These are phyloP conservation scores for Meliscaeva auricollis DNA, from an alignment of 2,888 invertebrate genomes.

Conservation along the genomic window DNA sequence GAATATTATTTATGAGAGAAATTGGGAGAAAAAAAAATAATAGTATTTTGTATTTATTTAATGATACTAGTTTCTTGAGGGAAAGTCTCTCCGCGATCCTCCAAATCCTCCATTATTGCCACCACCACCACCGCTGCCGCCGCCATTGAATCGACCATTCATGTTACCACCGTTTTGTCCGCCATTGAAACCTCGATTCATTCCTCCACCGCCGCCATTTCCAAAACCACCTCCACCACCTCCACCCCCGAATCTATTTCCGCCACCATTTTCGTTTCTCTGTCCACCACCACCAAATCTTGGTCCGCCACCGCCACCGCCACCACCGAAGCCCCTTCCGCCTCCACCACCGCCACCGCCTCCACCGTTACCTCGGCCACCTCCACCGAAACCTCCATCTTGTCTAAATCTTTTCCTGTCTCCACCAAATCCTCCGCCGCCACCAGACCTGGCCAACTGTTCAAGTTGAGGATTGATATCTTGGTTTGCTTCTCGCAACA, in stretches of 20 bases:
- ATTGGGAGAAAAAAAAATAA: slow-evolving; percentile 35
- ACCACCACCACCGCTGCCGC: slow-evolving; percentile 27
- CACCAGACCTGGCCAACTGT: slow-evolving; percentile 88
- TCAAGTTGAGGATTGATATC: slow-evolving; percentile 93
- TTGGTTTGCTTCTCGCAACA: slow-evolving; percentile 95
- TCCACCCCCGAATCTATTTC: slow-evolving; percentile 73
- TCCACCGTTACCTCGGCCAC: slow-evolving; percentile 84
- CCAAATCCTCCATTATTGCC: slow-evolving; percentile 69
- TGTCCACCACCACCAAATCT: slow-evolving; percentile 77
- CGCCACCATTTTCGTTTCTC: slow-evolving; percentile 76
- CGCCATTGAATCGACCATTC: slow-evolving; percentile 70
- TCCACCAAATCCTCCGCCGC: slow-evolving; percentile 77
- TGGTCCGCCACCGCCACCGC: slow-evolving; percentile 64
- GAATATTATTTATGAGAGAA: slow-evolving; percentile 6
- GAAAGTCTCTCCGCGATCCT: slow-evolving; percentile 77
- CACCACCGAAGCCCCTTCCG: slow-evolving; percentile 72
- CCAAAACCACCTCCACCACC: slow-evolving; percentile 78
- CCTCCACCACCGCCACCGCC: slow-evolving; percentile 77
- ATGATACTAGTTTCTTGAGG: slow-evolving; percentile 70
- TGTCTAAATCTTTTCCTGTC: slow-evolving; percentile 78
- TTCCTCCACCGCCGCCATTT: slow-evolving; percentile 66
- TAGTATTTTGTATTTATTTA: slow-evolving; percentile 35
- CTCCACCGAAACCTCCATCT: slow-evolving; percentile 80
- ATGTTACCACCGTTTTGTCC: slow-evolving; percentile 52
- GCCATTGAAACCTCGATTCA: slow-evolving; percentile 59